Conservation (phyloP, 2,113 vertebrate species). For the Solenodon paradoxus region DNA sequence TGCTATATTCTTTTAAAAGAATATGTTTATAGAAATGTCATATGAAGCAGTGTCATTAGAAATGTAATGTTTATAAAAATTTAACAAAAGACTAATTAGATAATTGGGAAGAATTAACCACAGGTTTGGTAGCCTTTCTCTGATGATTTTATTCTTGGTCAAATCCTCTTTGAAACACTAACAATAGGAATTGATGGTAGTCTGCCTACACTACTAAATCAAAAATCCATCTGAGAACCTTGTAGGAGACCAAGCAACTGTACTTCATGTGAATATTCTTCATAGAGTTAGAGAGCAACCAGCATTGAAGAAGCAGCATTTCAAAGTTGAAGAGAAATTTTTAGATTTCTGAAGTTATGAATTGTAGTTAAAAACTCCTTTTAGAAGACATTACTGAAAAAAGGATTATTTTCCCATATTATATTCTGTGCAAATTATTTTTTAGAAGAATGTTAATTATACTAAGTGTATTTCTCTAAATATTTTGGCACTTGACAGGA, state of each 20-base stretch:
- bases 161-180: not conserved
- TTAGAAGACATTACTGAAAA: not conserved
- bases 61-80: not conserved
- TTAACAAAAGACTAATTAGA: not conserved
- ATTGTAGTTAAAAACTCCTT: not conserved
- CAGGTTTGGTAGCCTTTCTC: not conserved
- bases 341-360: not conserved
- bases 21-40: not conserved
- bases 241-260: not conserved
- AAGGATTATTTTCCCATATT: not conserved
- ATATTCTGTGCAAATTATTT: not conserved
- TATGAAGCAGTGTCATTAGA: not conserved
- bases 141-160: not conserved
- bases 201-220: not conserved
- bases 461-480: not conserved
- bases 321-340: not conserved
- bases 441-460: not conserved
- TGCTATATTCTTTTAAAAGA: not conserved
- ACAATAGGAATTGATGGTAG: not conserved
- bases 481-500: not conserved
- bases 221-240: not conserved
- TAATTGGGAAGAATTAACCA: not conserved
- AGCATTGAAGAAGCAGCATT: not conserved
- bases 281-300: not conserved
- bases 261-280: not conserved